Base-by-base conservation (phyloP, 1,140 invertebrate species). In the Drosophila nigromelanica region DNA sequence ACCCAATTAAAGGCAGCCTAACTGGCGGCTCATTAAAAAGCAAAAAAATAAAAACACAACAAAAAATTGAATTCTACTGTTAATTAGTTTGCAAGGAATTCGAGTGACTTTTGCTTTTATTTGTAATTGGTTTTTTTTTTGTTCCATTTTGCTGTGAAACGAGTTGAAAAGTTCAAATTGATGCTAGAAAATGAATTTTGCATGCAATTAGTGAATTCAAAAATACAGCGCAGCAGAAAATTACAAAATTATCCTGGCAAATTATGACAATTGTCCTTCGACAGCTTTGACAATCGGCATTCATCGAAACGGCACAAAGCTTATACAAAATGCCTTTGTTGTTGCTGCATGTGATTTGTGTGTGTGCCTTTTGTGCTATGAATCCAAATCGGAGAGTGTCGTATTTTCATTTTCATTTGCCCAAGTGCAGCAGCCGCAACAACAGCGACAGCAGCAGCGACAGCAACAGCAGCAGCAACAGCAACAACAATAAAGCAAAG, bases 201-300 rank as follows among this genome's bases (percentile, higher is more conserved):
- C 42, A 27, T 11, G 30, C 42, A 39, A 70, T 35, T 51, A 58
- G 27, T 40, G 37, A 51, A n/a, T 37, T 35, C 33, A 37, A 14
- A 1, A 35, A 8, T 2, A 10, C 6, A 18, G 11, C 4, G 43
- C 15, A 43, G 52, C 18, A 24, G 62, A 58, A 78, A 86, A 85
- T 68, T 59, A 73, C 82, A 81, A 72, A 87, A 75, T 86, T 87
- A 81, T 75, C 27, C 71, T 15, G 78, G 68, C 67, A 66, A 81
- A 86, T 86, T 87, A 78, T 78, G 74, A 72, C 82, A 81, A 86
- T 86, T 81, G 81, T 87, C 74, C 69, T 56, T 68, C 30, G 59
- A 48, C 60, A 58, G 51, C 39, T 62, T 42, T 69, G n/a, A 62
- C 63, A 71, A 71, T 71, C 30, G 52, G 50, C 66, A 50, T 55